Evolutionary conservation across 2,113 vertebrate genomes (phyloP).

Genomic region (Pleuronectes platessa): DNA sequence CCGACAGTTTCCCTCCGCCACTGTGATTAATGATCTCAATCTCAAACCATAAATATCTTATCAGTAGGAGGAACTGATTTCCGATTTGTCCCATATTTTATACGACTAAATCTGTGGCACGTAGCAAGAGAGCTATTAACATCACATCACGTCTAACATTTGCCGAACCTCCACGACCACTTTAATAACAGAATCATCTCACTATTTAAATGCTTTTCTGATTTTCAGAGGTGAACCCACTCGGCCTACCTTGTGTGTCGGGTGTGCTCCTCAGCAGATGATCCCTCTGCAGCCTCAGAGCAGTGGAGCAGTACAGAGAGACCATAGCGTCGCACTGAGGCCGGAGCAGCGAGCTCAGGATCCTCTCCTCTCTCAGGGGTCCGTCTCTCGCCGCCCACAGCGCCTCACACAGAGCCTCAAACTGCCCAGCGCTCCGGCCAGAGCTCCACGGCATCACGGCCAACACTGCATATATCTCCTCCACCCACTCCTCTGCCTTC

Average conservation of each 20-base stretch:
- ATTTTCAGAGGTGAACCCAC: not conserved
- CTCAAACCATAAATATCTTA: not conserved
- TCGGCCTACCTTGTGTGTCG: slow-evolving; percentile 82
- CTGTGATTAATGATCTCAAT: not conserved
- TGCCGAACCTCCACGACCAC: too few relatives aligned
- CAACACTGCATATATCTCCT: slow-evolving; percentile 85
- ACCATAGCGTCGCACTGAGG: slow-evolving; percentile 81
- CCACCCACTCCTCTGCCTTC: slow-evolving; percentile 52
- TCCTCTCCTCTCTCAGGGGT: slow-evolving; percentile 85
- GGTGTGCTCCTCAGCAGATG: slow-evolving; percentile 73
- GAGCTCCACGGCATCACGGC: slow-evolving; percentile 83
- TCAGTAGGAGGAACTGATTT: slow-evolving; percentile 18
- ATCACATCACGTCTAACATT: too few relatives aligned
- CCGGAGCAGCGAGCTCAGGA: slow-evolving; percentile 88
- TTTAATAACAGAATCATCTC: too few relatives aligned
- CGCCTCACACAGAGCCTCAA: slow-evolving; percentile 85
- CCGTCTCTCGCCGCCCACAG: slow-evolving; percentile 84
- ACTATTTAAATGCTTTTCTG: not conserved
- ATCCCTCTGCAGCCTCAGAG: slow-evolving; percentile 84
- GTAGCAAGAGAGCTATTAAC: too few relatives aligned
- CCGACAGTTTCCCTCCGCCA: not conserved
- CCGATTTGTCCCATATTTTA: too few relatives aligned
- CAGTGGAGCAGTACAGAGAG: slow-evolving; percentile 82
- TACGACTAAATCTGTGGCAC: too few relatives aligned
- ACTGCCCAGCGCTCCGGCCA: slow-evolving; percentile 71